phyloP scores from a whole-genome alignment of 2,797 vertebrate genomes.

The Urosaurus nigricauda region DNA sequence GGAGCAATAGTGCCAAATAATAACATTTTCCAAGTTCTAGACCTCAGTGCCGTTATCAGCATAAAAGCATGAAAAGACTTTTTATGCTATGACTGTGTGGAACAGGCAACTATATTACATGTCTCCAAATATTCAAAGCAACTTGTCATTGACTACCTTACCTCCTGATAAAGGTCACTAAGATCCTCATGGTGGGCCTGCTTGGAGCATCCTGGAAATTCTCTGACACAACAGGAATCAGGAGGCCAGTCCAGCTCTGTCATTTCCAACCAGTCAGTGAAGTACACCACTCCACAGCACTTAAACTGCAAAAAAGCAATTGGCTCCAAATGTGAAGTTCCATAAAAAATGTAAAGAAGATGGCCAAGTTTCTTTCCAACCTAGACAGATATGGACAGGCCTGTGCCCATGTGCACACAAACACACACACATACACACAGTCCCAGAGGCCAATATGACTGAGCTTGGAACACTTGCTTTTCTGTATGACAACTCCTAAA shows the following conservation, averaged over 20 bases:
- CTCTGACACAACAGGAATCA: conserved; percentile 95
- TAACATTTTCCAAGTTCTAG: too few species aligned
- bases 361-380: conserved; percentile 17
- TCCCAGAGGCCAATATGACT: too few species aligned
- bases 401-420: background rate
- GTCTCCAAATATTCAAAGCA: background rate
- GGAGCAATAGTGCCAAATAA: too few species aligned
- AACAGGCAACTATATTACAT: too few species aligned
- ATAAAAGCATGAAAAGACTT: too few species aligned
- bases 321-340: conserved; percentile 29
- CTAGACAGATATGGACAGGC: background rate
- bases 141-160: conserved; percentile 70
- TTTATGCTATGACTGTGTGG: background rate
- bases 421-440: too few species aligned
- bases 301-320: conserved; percentile 87
- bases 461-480: background rate
- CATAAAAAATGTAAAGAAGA: conserved; percentile 36
- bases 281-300: conserved; percentile 98
- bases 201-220: conserved; percentile 94
- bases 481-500: background rate
- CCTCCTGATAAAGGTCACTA: conserved; percentile 96
- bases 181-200: conserved; percentile 93
- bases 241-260: conserved; percentile 98
- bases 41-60: too few species aligned
- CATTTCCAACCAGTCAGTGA: conserved; percentile 99